Evolutionary conservation across 2,888 invertebrate species (phyloP), one percentile per base, ranked within the genome.

Genomic region (Dromius quadrimaculatus): DNA sequence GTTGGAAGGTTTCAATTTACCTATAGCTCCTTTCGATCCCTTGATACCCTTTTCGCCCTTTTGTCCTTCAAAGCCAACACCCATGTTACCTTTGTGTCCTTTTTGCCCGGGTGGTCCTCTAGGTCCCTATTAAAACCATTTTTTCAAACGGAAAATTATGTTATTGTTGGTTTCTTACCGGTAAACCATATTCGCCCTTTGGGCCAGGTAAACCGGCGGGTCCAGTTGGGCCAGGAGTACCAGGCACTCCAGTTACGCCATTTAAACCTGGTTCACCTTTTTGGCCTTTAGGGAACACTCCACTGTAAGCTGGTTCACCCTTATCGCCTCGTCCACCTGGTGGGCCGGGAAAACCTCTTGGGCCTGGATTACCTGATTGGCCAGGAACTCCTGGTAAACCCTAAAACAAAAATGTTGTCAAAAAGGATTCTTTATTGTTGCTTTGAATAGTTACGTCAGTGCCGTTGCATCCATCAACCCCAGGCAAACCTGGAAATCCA

Each of bases 381-480:
- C 97, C 97, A 50, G 84, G 81, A 20, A 84, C 74, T 71, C 97
- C 97, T 38, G 91, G 87, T 43, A 87, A 83, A 74, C 97, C 97
- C 91, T 91, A 76, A 57, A 73, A 75, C 6, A 8, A 17, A 34
- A 64, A 32, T 28, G 8, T 28, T 28, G 3, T 28, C 28, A 5
- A 28, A n/a, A n/a, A n/a, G n/a, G 13, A 38, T 38, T n/a, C 13
- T n/a, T 45, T 8, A 11, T 45, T 45, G 20, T 19, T 6, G 20
- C 2, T 19, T 5, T 6, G 2, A 13, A 38, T 74, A 85, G 88
- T 87, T 86, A 94, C 95, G 82, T 95, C 95, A 64, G 95, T 94
- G 78, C 98, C 98, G 79, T 98, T 97, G 80, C 98, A 98, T 6
- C 98, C 98, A 80, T 98, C 97, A 77, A 92, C 84, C 62, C 98